Evolutionary conservation across 2,888 invertebrate genomes (phyloP), one percentile per base, ranked within the genome.

Genomic region (Ceraclea dissimilis): DNA sequence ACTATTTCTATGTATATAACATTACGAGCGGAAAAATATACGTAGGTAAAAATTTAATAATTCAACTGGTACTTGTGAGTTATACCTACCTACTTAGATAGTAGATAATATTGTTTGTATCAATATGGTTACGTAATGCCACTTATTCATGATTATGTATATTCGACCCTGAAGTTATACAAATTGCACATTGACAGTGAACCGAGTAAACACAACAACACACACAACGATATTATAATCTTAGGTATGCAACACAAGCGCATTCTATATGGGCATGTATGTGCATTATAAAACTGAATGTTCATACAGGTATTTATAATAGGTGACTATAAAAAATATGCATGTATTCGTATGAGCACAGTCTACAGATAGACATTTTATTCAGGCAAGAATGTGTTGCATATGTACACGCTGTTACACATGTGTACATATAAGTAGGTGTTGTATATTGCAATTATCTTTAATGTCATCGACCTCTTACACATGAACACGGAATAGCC

Each of bases 361-460:
- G 39, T 39, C 13, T 39, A 13, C 13, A 39, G 16, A 16, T 39
- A 31, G 16, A 39, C 13, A 6, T 26, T 26, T 26, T 26, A 6
- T 26, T 10, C 26, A 26, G 10, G 5, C 10, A 26, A 26, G 39
- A 39, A 8, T 39, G 39, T 16, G 39, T 16, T 39, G 39, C 16
- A 16, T 39, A 39, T n/a, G 16, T 16, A 39, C 16, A 39, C 39
- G n/a, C 16, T n/a, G 16, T 39, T 39, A 39, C 5, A 13, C 2
- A 39, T 26, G 26, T 26, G 10, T 49, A 44, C 13, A 19, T 13
- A 13, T 46, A 31, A 17, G 44, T 33, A 50, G 50, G 59, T n/a
- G 57, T 59, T 59, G 56, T 52, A 59, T 54, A 58, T 61, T 61
- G 61, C 61, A 61, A 59, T 59, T 59, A 61, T 61, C 61, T 59